Percentiles rank a stretch among this genome's conserved stretches.
Conservation (phyloP, 2,888 invertebrate species). For the Xestia c-nigrum region DNA sequence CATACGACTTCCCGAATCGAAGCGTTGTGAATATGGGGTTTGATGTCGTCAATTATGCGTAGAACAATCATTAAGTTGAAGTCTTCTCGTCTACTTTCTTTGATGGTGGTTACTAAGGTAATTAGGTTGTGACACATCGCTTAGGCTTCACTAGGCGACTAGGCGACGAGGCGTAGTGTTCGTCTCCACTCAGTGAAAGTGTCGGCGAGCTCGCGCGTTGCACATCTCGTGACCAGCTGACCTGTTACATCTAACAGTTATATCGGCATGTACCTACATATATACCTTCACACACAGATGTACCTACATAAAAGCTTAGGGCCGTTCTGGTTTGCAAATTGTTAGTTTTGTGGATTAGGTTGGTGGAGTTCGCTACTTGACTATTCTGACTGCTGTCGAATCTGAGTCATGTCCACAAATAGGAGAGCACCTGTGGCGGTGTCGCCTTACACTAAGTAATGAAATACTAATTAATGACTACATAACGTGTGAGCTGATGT, state of each 20-base stretch:
- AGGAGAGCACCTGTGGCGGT: slow-evolving; percentile 48
- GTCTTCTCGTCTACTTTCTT: background rate
- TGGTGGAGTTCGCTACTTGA: background rate
- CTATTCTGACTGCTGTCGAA: background rate
- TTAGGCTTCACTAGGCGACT: background rate
- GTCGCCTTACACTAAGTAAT: slow-evolving; percentile 42
- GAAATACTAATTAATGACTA: slow-evolving; percentile 32
- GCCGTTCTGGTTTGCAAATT: background rate
- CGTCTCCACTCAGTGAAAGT: slow-evolving; percentile 11
- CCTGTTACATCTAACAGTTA: slow-evolving; percentile 15
- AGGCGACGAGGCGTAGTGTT: too few relatives aligned
- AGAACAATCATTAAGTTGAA: background rate
- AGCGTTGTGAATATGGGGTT: background rate
- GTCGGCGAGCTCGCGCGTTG: background rate
- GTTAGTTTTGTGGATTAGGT: too few relatives aligned
- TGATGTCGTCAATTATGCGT: background rate
- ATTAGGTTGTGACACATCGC: background rate
- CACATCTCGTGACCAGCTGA: slow-evolving; percentile 21
- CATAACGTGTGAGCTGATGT: slow-evolving; percentile 25
- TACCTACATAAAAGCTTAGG: too few relatives aligned
- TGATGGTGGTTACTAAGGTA: background rate
- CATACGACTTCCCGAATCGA: too few relatives aligned
- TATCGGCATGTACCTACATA: background rate
- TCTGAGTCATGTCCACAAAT: slow-evolving; percentile 34
- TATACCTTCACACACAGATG: background rate